phyloP scores from a whole-genome alignment of 2,797 vertebrate species.

The Denticeps clupeoides region DNA sequence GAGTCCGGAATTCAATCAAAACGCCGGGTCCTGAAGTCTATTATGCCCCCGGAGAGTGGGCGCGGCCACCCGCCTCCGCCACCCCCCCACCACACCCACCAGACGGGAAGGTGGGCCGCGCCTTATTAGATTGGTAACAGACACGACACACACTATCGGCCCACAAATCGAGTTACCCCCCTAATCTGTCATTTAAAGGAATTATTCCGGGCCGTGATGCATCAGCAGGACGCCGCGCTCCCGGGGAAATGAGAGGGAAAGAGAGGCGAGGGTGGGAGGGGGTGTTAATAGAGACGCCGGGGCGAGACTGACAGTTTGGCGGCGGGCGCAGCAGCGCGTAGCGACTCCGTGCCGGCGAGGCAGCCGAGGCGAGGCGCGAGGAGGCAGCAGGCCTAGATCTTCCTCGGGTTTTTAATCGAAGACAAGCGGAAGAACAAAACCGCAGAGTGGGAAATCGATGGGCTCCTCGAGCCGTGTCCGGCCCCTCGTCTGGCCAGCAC shows the following conservation, averaged over 20 bases:
- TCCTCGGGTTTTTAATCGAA: slow-evolving; percentile 17
- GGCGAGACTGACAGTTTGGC: slow-evolving; percentile 38
- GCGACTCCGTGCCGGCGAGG: background rate
- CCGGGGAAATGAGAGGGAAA: slow-evolving; percentile 22
- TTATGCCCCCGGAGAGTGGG: no score
- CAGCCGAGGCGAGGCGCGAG: slow-evolving; percentile 3
- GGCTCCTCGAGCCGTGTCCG: slow-evolving; percentile 1
- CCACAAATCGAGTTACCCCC: slow-evolving; percentile 53
- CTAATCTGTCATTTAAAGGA: slow-evolving; percentile 69
- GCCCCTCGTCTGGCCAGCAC: background rate
- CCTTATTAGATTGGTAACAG: slow-evolving; percentile 59
- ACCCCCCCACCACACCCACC: background rate
- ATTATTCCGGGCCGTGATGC: slow-evolving; percentile 52
- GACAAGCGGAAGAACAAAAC: slow-evolving; percentile 14
- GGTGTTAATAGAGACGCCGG: slow-evolving; percentile 44
- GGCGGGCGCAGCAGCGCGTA: slow-evolving; percentile 5
- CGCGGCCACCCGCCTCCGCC: no score
- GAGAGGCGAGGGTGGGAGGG: slow-evolving; percentile 2
- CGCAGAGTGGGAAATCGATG: slow-evolving; percentile 26
- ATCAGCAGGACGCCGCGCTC: slow-evolving; percentile 51
- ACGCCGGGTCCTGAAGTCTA: slow-evolving; percentile 47
- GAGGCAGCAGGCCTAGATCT: background rate
- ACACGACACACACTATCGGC: slow-evolving; percentile 52
- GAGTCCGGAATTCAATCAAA: slow-evolving; percentile 48
- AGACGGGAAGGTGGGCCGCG: slow-evolving; percentile 9